Evolutionary conservation across 2,888 invertebrate genomes (phyloP).

Genomic region (Aporophyla nigra): DNA sequence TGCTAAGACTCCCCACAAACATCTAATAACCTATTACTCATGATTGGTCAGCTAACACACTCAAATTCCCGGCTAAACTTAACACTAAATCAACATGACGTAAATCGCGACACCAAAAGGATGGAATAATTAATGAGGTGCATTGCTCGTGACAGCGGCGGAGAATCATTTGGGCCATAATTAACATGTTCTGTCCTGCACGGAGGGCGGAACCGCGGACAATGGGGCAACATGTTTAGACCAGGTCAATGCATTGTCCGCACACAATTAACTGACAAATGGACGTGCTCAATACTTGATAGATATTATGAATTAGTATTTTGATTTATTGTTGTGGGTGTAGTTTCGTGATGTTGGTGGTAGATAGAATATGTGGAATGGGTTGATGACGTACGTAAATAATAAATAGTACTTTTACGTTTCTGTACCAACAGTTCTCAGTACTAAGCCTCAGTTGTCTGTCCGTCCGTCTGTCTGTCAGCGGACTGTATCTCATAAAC

Average conservation of each 20-base stretch:
- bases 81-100: slow-evolving; percentile 67
- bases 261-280: slow-evolving; percentile 77
- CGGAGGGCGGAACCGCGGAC: slow-evolving; percentile 66
- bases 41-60: not conserved
- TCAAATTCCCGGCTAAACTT: slow-evolving; percentile 19
- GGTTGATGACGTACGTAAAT: too few species aligned
- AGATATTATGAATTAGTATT: slow-evolving; percentile 56
- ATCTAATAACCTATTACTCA: not conserved
- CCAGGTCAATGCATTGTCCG: slow-evolving; percentile 71
- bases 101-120: slow-evolving; percentile 71
- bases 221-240: slow-evolving; percentile 72
- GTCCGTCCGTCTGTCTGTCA: too few species aligned
- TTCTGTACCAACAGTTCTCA: too few species aligned
- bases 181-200: slow-evolving; percentile 80
- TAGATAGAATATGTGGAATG: not conserved
- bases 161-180: slow-evolving; percentile 79
- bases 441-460: too few species aligned
- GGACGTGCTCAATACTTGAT: slow-evolving; percentile 63
- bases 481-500: too few species aligned
- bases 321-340: slow-evolving; percentile 38
- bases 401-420: too few species aligned
- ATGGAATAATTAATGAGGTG: slow-evolving; percentile 78
- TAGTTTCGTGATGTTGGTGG: not conserved
- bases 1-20: not conserved
- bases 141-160: slow-evolving; percentile 77